Base-by-base conservation (phyloP, 2,888 invertebrate genomes). In the Macaria notata region DNA sequence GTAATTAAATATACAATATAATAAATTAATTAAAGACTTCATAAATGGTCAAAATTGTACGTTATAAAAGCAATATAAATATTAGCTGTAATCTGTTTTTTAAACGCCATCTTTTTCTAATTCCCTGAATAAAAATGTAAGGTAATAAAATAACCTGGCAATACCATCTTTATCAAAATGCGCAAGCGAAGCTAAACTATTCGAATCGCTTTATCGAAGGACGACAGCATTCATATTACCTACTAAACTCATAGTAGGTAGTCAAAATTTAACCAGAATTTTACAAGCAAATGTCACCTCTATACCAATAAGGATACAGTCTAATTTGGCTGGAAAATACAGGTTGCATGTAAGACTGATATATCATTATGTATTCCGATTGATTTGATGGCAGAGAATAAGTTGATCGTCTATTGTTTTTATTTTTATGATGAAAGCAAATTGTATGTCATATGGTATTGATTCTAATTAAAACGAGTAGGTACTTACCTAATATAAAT, bases 151-250 rank as follows among this genome's bases (percentile, higher is more conserved):
- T 9, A 54, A 19, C 3, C 44, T 72, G 56, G 76, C 73, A 79
- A 76, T 73, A 73, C 70, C 56, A 33, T 38, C 50, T 63, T 71
- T 66, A 77, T 75, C 71, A 69, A 61, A 72, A 73, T 72, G 71
- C 75, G 69, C 65, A 68, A 70, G 67, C 68, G 63, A 65, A 73
- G 63, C 65, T 66, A 74, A 70, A 69, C 61, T 60, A 71, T 65
- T 70, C 59, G 70, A 71, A 77, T 75, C 73, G 70, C 64, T 70
- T 63, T 66, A 70, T 63, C 63, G 80, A 80, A 79, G 75, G 75
- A 60, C 76, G 62, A 48, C 64, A 62, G 69, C 70, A 63, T 66
- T 64, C 61, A 61, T 56, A 62, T 61, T 64, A 60, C 64, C 7
- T 7, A n/a, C 8, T 5, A 41, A 41, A 41, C 8, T 41, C 4